phyloP scores from a whole-genome alignment of 2,797 vertebrate species.

The Buceros bicornis region DNA sequence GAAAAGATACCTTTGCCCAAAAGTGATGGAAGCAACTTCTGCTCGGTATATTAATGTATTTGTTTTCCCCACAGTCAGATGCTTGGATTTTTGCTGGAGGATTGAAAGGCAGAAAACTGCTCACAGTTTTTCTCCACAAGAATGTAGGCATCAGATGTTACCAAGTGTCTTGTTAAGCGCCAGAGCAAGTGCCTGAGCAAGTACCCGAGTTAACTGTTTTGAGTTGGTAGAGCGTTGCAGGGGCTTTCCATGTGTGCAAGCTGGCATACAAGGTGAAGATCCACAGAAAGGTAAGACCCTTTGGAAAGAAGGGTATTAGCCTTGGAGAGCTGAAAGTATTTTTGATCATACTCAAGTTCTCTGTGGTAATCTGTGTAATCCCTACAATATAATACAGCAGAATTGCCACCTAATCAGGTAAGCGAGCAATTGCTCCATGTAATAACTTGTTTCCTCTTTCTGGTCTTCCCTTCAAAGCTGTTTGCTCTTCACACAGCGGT shows the following conservation, averaged over 20 bases:
- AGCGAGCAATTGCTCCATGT: rapidly evolving
- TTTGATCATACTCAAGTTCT: neutral
- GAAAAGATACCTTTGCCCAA: neutral
- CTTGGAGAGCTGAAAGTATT: neutral
- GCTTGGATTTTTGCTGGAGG: neutral
- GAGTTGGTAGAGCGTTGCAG: neutral
- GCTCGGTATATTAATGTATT: neutral
- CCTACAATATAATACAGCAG: rapidly evolving
- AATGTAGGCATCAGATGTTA: rapidly evolving
- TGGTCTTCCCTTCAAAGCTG: neutral
- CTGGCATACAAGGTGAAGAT: neutral
- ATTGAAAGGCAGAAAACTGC: neutral
- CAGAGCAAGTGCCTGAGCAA: too few relatives aligned
- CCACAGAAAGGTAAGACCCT: neutral
- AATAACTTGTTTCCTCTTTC: neutral
- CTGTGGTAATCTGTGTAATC: neutral
- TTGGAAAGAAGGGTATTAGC: neutral
- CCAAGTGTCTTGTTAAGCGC: neutral
- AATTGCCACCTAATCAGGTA: neutral
- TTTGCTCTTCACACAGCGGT: neutral
- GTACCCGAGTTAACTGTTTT: rapidly evolving
- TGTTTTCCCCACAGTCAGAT: neutral
- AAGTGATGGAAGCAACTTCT: neutral
- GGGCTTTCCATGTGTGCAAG: rapidly evolving
- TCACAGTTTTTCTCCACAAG: rapidly evolving